Percentiles rank a stretch among this genome's conserved stretches.
phyloP scores from a whole-genome alignment of 2,888 invertebrate genomes.

The Venustoraphidia nigricollis region DNA sequence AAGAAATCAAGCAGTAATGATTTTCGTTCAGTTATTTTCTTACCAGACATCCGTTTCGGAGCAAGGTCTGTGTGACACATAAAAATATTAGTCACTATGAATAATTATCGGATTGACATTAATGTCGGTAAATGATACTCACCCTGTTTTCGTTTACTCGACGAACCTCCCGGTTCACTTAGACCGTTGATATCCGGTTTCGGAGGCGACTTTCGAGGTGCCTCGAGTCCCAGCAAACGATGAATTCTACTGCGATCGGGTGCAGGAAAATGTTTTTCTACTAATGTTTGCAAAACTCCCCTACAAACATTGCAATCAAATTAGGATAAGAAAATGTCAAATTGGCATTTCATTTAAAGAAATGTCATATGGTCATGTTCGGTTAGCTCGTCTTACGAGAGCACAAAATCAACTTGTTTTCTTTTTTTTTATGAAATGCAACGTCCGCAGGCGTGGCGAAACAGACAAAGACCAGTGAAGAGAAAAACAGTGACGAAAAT shows the following conservation, averaged over 20 bases:
- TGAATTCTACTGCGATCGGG: slow-evolving; percentile 76
- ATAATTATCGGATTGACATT: background rate
- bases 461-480: too few species aligned
- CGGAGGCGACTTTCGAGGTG: slow-evolving; percentile 20
- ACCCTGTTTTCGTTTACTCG: slow-evolving; percentile 42
- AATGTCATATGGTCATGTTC: background rate
- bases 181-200: slow-evolving; percentile 7
- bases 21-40: background rate
- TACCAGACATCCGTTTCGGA: slow-evolving; percentile 5
- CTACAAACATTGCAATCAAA: slow-evolving; percentile 28
- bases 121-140: slow-evolving; percentile 8
- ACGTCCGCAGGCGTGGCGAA: too few species aligned
- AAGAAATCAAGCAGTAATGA: too few species aligned
- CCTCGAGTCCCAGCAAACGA: slow-evolving; percentile 50
- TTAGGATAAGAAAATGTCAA: background rate
- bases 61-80: background rate
- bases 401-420: too few species aligned
- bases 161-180: slow-evolving; percentile 22
- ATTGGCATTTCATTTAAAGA: background rate
- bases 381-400: background rate
- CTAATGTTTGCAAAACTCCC: slow-evolving; percentile 89
- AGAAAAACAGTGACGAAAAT: background rate
- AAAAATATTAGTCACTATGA: too few species aligned
- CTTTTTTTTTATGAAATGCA: too few species aligned
- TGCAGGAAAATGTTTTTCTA: slow-evolving; percentile 98